Evolutionary conservation across 2,113 vertebrate species (phyloP), one percentile per base, ranked within the genome.

Genomic region (Cnemophilus loriae): DNA sequence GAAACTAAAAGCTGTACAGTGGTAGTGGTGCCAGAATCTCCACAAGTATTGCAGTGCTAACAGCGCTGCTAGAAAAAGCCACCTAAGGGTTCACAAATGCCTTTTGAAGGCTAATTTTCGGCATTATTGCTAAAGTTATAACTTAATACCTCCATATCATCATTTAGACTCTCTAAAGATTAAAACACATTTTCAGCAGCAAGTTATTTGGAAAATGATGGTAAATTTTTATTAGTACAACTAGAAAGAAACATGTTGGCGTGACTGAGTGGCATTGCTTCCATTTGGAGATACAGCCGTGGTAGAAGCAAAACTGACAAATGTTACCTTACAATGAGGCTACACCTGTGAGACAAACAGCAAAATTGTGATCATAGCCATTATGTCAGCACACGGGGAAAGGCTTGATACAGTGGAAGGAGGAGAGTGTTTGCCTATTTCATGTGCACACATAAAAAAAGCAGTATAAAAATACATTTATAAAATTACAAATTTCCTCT

Each of bases 401-500:
- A 39, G 41, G 64, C 64, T 41, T 13, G 42, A 9, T 44, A 22
- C 30, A 65, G 49, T 17, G 11, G 28, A 15, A 87, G 32, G 41
- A 82, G 46, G 65, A 76, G n/a, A 32, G 70, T 18, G 46, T 77
- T 88, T 74, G 57, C 30, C 73, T 82, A 37, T 50, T 84, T 93
- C 78, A 86, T 81, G 64, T 95, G 95, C 69, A 90, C 90, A 96
- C 76, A 86, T 79, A 14, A 95, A 97, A 97, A 98, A 97, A 94
- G 71, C 96, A 94, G 94, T 98, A 98, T 91, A 98, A 98, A 98
- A 98, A 98, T 97, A 98, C 93, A 89, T 76, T 49, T 98, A 96
- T 95, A 98, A 98, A 98, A 97, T 94, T 97, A 97, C 95, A 97
- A 83, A 93, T 86, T 89, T 95, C 16, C 41, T 95, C 93, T 98